Base-by-base conservation (phyloP, 2,797 vertebrate species). In the Percopsis omiscomaycus region DNA sequence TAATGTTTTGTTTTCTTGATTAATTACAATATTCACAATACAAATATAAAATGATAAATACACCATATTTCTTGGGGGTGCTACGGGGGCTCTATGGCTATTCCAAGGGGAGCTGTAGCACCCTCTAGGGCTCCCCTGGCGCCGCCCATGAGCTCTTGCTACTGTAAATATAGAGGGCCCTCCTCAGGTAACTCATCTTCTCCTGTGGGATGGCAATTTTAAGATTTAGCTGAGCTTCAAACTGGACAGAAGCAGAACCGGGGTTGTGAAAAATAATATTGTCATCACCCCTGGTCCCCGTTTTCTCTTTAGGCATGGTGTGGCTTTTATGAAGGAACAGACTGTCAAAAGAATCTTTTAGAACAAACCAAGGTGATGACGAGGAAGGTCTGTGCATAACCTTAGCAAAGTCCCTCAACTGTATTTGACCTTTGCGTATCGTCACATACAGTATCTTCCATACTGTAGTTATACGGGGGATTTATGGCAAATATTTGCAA, bases 141-240 rank as follows among this genome's bases (percentile, higher is more conserved):
- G 22, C 22, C 22, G 22, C 22, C 22, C 22, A 22, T 22, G 50
- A 22, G 69, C 82, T 86, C 78, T 78, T 78, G 64, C 70, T 61
- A 69, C 70, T 80, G 73, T 67, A 79, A 78, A 71, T 64, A 71
- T 64, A 30, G 2, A 63, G 76, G 69, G 70, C 70, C 42, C 6
- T 51, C 77, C 74, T 73, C 78, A 75, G 54, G 75, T 89, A 68
- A 91, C 90, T 86, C 79, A 86, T 90, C 84, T 91, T 85, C 75
- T 77, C 30, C 73, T 88, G 89, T 88, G 81, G 74, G 81, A 71
- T 68, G 65, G 48, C 81, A 83, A 90, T 85, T 89, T 88, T 83
- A 75, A 74, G 75, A 84, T 89, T 87, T 85, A 84, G 66, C 68
- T 66, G 70, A 68, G 71, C 78, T 76, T 62, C 54, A 57, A 68